Evolutionary conservation across 2,113 vertebrate species (phyloP).

Genomic region (Piliocolobus tephrosceles): DNA sequence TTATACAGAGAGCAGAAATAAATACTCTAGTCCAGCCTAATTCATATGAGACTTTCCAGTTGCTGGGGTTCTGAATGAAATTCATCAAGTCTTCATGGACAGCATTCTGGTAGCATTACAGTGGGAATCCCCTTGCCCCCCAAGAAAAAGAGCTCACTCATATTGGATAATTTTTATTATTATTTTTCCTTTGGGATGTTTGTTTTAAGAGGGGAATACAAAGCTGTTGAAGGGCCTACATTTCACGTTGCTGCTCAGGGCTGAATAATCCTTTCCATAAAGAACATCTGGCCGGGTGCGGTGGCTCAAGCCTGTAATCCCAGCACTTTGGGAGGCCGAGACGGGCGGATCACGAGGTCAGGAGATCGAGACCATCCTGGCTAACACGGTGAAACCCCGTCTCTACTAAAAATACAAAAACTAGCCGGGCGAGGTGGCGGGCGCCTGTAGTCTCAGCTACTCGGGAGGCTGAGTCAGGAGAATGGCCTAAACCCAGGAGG

Average conservation of each 20-base stretch:
- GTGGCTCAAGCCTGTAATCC: too few relatives aligned
- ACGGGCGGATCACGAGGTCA: too few relatives aligned
- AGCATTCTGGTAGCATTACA: neutral
- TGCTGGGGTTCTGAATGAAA: neutral
- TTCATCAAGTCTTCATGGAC: neutral
- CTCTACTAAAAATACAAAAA: too few relatives aligned
- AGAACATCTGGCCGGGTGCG: neutral
- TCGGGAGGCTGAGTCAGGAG: too few relatives aligned
- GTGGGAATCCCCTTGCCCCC: neutral
- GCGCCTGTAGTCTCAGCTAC: too few relatives aligned
- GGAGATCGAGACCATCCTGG: too few relatives aligned
- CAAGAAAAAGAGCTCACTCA: neutral
- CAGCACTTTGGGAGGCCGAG: too few relatives aligned
- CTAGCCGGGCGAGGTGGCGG: too few relatives aligned
- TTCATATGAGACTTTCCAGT: neutral
- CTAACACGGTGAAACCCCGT: too few relatives aligned
- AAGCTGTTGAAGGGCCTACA: neutral
- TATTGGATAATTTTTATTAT: neutral
- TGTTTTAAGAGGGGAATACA: neutral
- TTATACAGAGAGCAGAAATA: neutral
- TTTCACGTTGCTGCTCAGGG: neutral
- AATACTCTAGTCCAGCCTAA: neutral
- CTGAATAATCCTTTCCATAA: constrained; percentile 38
- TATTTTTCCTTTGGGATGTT: neutral
- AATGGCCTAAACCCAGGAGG: too few relatives aligned